Conservation (phyloP, 2,888 invertebrate species). For the Drosophila parthenogenetica region DNA sequence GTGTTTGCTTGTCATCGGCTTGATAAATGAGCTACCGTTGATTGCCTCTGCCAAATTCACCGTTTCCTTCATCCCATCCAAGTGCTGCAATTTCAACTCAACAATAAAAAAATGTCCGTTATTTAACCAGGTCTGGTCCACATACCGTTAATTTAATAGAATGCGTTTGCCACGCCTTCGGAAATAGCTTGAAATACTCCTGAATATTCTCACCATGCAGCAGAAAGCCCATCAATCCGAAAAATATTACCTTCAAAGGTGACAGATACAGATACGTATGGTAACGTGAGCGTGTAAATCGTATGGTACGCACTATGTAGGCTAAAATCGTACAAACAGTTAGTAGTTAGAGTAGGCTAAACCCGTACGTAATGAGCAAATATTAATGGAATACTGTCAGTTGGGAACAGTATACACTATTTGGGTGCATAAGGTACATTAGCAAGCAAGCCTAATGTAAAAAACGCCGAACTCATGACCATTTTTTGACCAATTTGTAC, state of each 20-base stretch:
- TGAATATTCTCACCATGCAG: constrained; percentile 84
- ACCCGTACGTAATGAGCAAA: background rate
- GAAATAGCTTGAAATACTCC: constrained; percentile 85
- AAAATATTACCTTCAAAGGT: constrained; percentile 91
- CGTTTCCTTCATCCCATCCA: constrained; percentile 32
- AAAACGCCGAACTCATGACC: too few relatives aligned
- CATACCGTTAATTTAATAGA: constrained; percentile 86
- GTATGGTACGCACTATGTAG: constrained; percentile 81
- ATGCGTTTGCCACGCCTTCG: constrained; percentile 86
- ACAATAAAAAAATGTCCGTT: background rate
- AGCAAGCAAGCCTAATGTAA: too few relatives aligned
- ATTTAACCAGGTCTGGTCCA: background rate
- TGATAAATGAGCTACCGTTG: constrained; percentile 44
- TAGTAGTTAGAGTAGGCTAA: background rate
- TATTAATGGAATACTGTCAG: too few relatives aligned
- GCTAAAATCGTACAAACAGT: constrained; percentile 46
- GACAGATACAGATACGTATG: constrained; percentile 90
- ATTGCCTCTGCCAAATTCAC: constrained; percentile 36
- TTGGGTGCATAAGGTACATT: too few relatives aligned
- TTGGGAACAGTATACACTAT: too few relatives aligned
- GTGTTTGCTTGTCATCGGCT: constrained; percentile 37
- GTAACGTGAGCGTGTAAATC: constrained; percentile 89
- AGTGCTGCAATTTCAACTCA: constrained; percentile 43
- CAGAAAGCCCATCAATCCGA: constrained; percentile 88
- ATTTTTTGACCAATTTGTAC: too few relatives aligned